Conservation (phyloP, 2,888 invertebrate genomes). For the Helleia helle region DNA sequence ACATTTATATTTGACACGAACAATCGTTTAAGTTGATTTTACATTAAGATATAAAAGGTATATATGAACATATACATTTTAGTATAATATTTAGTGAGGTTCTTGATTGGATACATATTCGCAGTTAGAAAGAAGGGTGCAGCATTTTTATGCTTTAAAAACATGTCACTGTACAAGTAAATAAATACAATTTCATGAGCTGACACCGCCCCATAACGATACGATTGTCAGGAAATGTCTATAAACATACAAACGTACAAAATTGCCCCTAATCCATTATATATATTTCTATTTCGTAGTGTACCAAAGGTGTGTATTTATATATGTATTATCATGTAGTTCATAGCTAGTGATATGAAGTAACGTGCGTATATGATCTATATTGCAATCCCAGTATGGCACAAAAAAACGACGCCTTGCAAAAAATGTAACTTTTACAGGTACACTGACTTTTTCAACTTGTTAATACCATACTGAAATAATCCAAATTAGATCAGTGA, state of each 20-base stretch:
- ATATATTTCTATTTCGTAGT: conserved; percentile 20
- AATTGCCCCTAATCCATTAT: conserved; percentile 21
- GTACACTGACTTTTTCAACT: background rate
- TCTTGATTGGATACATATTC: background rate
- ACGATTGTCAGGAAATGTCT: no score
- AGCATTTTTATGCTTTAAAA: background rate
- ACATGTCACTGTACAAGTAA: background rate
- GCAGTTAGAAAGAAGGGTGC: background rate
- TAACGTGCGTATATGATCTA: conserved; percentile 28
- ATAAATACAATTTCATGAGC: background rate
- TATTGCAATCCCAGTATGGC: conserved; percentile 10
- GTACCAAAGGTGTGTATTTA: conserved; percentile 37
- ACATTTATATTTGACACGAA: no score
- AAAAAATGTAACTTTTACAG: no score
- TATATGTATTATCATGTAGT: conserved; percentile 21
- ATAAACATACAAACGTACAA: conserved; percentile 14
- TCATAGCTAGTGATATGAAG: conserved; percentile 36
- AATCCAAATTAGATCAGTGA: conserved; percentile 10
- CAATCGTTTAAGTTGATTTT: conserved; percentile 8
- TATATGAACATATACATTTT: no score
- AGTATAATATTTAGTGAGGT: background rate
- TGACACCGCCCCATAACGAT: background rate
- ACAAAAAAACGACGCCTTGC: background rate
- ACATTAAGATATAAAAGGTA: no score
- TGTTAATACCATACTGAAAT: background rate